Percentiles rank a stretch among this genome's conserved stretches.
phyloP scores from a whole-genome alignment of 2,888 invertebrate genomes.

The Amiota mariae region DNA sequence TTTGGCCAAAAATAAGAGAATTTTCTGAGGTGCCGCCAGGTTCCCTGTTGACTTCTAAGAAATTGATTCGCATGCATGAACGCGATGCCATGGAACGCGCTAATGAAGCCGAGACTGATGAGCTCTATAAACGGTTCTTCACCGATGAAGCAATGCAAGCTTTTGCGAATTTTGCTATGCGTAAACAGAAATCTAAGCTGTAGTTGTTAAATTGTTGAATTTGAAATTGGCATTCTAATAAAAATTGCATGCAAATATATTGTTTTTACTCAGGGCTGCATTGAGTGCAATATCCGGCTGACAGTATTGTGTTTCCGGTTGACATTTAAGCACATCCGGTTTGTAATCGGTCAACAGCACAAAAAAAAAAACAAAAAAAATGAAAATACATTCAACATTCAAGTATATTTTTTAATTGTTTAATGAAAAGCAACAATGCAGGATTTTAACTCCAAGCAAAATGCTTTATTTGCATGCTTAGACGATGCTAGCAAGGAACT shows the following conservation, averaged over 20 bases:
- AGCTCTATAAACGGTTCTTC: slow-evolving; percentile 78
- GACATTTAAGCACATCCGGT: too few species aligned
- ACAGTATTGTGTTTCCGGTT: too few species aligned
- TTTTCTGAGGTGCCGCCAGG: slow-evolving; percentile 75
- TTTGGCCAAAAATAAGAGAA: slow-evolving; percentile 77
- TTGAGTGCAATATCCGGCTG: neutral
- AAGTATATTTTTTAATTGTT: too few species aligned
- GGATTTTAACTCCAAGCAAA: slow-evolving; percentile 78
- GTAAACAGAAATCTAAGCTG: slow-evolving; percentile 64
- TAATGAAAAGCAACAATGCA: slow-evolving; percentile 54
- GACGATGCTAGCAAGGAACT: slow-evolving; percentile 78
- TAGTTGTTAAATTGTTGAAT: too few species aligned
- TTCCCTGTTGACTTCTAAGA: slow-evolving; percentile 82
- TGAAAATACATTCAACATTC: too few species aligned
- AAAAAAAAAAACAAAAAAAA: too few species aligned
- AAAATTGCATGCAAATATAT: neutral
- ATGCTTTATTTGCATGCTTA: slow-evolving; percentile 81
- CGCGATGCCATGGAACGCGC: slow-evolving; percentile 78
- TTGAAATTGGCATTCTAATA: neutral
- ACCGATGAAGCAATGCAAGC: slow-evolving; percentile 81
- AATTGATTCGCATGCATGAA: slow-evolving; percentile 78
- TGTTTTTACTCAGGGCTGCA: neutral
- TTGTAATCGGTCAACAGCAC: too few species aligned
- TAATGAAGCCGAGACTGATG: slow-evolving; percentile 81
- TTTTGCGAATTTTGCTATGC: slow-evolving; percentile 57